Percentiles rank a stretch among this genome's conserved stretches.
Conservation (phyloP, 2,113 vertebrate species). For the Spizaetus ornatus region DNA sequence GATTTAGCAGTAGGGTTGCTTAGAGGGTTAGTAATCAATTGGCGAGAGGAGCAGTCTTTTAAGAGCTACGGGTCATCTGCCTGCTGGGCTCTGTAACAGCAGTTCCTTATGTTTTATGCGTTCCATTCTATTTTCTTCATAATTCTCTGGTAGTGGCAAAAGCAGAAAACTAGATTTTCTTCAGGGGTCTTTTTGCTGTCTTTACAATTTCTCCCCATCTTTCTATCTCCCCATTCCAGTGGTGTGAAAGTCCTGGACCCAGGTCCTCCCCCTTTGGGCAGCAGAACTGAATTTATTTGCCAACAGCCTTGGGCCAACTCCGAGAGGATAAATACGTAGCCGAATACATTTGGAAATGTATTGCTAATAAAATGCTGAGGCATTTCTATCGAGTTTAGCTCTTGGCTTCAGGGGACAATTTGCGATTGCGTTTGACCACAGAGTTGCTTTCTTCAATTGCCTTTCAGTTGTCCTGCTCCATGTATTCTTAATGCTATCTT, state of each 20-base stretch:
- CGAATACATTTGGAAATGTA: background rate
- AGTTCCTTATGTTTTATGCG: background rate
- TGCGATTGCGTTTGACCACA: background rate
- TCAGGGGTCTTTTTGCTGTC: accelerated
- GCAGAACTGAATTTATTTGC: too few species aligned
- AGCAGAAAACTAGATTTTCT: background rate
- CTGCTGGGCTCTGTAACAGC: background rate
- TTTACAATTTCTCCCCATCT: accelerated
- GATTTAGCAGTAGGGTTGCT: background rate
- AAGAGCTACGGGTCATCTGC: background rate
- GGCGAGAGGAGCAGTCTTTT: background rate
- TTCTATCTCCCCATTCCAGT: accelerated
- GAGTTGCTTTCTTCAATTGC: background rate
- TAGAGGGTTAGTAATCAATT: accelerated
- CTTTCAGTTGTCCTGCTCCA: background rate
- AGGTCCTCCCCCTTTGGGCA: background rate
- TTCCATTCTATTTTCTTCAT: background rate
- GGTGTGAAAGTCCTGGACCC: background rate
- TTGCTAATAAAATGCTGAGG: background rate
- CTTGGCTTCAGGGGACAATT: background rate
- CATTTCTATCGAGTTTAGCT: background rate
- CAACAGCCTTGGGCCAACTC: background rate
- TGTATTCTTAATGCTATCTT: background rate
- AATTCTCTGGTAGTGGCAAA: background rate
- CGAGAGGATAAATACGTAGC: background rate